These are phyloP conservation scores for Hemiscyllium ocellatum DNA, from an alignment of 2,113 vertebrate genomes.

Conservation along the genomic window DNA sequence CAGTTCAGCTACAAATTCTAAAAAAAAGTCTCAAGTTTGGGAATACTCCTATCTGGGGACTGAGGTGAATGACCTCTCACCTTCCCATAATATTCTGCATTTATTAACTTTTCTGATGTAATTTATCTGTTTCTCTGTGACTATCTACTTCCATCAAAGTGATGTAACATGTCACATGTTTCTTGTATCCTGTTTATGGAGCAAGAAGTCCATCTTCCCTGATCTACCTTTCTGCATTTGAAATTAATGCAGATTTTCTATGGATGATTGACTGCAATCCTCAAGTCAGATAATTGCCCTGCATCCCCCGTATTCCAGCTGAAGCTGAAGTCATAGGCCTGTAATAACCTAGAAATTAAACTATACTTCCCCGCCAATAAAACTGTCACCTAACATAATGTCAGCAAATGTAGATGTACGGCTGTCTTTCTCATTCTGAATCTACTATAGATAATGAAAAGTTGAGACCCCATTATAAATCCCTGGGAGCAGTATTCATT, in stretches of 20 bases:
- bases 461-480: not conserved
- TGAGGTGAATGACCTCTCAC: not conserved
- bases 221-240: no score
- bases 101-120: not conserved
- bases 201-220: no score
- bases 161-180: not conserved
- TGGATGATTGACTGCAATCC: no score
- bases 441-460: not conserved
- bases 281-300: no score
- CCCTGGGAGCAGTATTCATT: not conserved
- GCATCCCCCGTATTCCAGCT: no score
- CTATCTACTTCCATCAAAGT: not conserved
- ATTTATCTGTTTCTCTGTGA: not conserved
- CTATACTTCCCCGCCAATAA: no score
- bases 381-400: not conserved
- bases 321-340: no score
- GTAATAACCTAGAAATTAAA: no score
- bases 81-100: not conserved
- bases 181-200: no score
- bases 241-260: no score
- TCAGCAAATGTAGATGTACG: not conserved
- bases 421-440: not conserved
- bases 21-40: not conserved
- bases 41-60: not conserved
- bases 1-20: not conserved